Conservation (phyloP, 2,888 invertebrate species). For the Notodonta ziczac region DNA sequence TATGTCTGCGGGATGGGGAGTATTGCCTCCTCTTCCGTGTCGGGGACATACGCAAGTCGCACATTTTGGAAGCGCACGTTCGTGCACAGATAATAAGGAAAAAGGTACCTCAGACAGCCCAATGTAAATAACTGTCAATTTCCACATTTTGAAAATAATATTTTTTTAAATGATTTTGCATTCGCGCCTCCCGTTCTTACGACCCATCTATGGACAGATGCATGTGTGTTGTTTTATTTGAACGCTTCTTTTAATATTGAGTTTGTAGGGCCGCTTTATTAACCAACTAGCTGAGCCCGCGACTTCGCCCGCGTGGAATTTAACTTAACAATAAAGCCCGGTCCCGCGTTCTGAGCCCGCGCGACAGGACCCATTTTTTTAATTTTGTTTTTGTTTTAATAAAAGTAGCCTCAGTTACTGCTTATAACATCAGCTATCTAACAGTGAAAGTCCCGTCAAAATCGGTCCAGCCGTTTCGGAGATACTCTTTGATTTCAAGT, state of each 20-base stretch:
- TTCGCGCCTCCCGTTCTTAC: conserved; percentile 31
- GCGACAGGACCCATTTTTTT: too few relatives aligned
- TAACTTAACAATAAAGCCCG: too few relatives aligned
- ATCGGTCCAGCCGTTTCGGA: too few relatives aligned
- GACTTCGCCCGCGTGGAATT: too few relatives aligned
- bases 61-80: conserved; percentile 98
- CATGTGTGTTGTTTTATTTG: conserved; percentile 37
- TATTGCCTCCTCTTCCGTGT: conserved; percentile 97
- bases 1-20: conserved; percentile 96
- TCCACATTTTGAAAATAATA: conserved; percentile 34
- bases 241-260: conserved; percentile 29
- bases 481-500: too few relatives aligned
- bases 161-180: conserved; percentile 36
- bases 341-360: too few relatives aligned
- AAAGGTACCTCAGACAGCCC: conserved; percentile 86
- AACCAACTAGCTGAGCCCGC: too few relatives aligned
- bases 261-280: conserved; percentile 13
- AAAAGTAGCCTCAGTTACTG: too few relatives aligned
- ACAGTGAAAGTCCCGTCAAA: too few relatives aligned
- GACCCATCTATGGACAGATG: conserved; percentile 73
- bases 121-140: conserved; percentile 35
- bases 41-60: conserved; percentile 98
- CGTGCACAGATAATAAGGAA: conserved; percentile 97
- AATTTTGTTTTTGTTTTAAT: too few relatives aligned
- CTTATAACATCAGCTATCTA: too few relatives aligned